These are phyloP conservation scores for Agonum fuliginosum DNA, from an alignment of 2,888 invertebrate genomes.

Conservation along the genomic window DNA sequence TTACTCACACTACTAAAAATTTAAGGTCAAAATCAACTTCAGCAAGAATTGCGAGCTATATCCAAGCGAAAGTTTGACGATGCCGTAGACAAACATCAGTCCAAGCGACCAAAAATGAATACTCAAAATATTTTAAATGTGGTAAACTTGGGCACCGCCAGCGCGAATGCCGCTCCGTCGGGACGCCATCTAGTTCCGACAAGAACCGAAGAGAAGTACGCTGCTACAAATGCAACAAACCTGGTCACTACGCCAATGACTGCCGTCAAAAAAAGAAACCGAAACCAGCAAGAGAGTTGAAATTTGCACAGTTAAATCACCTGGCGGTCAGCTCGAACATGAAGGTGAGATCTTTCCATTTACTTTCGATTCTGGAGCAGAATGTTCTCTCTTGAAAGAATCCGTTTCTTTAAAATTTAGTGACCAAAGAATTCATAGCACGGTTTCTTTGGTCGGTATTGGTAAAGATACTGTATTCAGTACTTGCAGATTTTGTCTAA, in stretches of 20 bases:
- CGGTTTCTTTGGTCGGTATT: slow-evolving; percentile 6
- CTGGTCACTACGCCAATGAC: slow-evolving; percentile 18
- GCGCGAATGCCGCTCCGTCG: not conserved
- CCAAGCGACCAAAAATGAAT: slow-evolving; percentile 3
- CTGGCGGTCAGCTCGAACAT: slow-evolving; percentile 20
- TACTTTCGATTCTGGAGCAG: slow-evolving; percentile 32
- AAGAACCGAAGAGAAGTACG: slow-evolving; percentile 15
- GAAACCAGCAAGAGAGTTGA: not conserved
- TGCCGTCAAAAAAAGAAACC: not conserved
- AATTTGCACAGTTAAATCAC: slow-evolving; percentile 12
- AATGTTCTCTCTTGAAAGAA: slow-evolving; percentile 26
- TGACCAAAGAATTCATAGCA: slow-evolving; percentile 5
- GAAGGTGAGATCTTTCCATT: slow-evolving; percentile 34
- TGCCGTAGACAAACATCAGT: not conserved
- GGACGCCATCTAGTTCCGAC: slow-evolving; percentile 1
- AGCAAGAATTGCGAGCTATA: slow-evolving; percentile 10
- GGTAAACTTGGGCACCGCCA: slow-evolving; percentile 9
- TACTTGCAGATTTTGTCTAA: not conserved
- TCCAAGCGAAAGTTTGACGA: not conserved
- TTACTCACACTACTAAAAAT: slow-evolving; percentile 8
- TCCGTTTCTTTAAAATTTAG: not conserved
- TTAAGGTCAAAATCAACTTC: slow-evolving; percentile 3
- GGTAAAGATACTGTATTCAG: not conserved
- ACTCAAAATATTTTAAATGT: slow-evolving; percentile 4
- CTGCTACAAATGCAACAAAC: slow-evolving; percentile 13